Evolutionary conservation across 1,140 invertebrate species (phyloP), one percentile per base, ranked within the genome.

Genomic region (Sweltsa coloradensis): DNA sequence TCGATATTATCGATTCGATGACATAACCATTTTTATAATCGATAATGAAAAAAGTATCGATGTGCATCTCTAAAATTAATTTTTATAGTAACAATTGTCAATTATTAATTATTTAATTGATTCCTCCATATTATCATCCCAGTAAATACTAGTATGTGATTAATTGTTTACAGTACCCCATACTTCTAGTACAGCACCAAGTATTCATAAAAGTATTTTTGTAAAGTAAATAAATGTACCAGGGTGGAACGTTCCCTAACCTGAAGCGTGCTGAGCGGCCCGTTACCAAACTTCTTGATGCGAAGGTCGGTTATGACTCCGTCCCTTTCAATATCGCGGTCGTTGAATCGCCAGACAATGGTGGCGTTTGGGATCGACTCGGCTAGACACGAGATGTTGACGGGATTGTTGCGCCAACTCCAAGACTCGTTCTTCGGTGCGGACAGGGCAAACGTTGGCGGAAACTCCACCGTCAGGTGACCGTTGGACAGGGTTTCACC

Each of bases 311-410:
- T 67, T 45, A 13, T 53, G n/a, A n/a, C n/a, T n/a, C n/a, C n/a
- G n/a, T n/a, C n/a, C 13, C 53, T 52, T 36, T 63, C 56, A 5
- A 67, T 52, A 6, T 61, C 53, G 37, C 58, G 47, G 11, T 61
- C 62, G 18, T 63, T 68, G 42, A 71, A 74, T 57, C 71, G 76
- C 90, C 90, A 94, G 50, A 75, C 74, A 51, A 93, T 88, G 1
- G 89, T 92, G 1, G 91, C 90, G 62, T 94, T 93, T 1, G 91
- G 91, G 58, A 94, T 89, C 51, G 85, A 80, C 62, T 86, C 81
- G 9, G 87, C 87, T n/a, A 88, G 69, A 58, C 90, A 95, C 25
- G 82, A 88, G 1, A 95, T 69, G 59, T 94, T 94, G 0, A 84
- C 85, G 3, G 81, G 77, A 51, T 74, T 72, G 26, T 75, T 66